Evolutionary conservation across 2,797 vertebrate species (phyloP).

Genomic region (Acanthornis magna): DNA sequence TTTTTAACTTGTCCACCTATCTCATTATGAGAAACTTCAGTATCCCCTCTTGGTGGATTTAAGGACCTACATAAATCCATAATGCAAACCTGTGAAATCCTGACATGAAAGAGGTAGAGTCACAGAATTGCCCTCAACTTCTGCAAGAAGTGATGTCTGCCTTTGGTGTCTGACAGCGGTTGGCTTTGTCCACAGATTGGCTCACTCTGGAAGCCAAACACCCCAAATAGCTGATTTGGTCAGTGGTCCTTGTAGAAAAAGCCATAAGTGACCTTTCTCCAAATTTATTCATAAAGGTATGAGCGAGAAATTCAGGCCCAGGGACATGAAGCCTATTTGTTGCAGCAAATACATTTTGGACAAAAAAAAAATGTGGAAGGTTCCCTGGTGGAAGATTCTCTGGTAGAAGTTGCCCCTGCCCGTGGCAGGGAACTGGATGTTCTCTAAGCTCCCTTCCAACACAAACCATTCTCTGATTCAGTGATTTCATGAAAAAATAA

Average conservation of each 20-base stretch:
- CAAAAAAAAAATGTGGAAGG: neutral
- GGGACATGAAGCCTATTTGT: neutral
- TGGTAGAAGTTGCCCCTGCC: neutral
- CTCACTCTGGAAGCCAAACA: neutral
- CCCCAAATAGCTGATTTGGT: neutral
- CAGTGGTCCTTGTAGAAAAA: neutral
- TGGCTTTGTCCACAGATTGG: neutral
- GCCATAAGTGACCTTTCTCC: neutral
- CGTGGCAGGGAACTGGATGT: neutral
- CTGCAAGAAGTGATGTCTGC: neutral
- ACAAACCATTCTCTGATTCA: neutral
- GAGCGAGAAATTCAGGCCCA: neutral
- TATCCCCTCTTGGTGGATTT: neutral
- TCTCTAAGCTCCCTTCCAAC: neutral
- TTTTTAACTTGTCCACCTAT: neutral
- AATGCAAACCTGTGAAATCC: neutral
- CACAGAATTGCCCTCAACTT: neutral
- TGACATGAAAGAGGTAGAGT: neutral
- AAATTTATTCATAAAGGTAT: neutral
- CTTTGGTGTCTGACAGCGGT: neutral
- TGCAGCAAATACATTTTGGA: neutral
- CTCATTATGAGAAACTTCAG: neutral
- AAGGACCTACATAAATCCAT: neutral
- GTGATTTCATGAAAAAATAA: neutral
- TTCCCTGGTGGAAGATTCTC: no score